These are phyloP conservation scores for Aspidiotus rigidus DNA, from an alignment of 2,888 invertebrate genomes.

Conservation along the genomic window DNA sequence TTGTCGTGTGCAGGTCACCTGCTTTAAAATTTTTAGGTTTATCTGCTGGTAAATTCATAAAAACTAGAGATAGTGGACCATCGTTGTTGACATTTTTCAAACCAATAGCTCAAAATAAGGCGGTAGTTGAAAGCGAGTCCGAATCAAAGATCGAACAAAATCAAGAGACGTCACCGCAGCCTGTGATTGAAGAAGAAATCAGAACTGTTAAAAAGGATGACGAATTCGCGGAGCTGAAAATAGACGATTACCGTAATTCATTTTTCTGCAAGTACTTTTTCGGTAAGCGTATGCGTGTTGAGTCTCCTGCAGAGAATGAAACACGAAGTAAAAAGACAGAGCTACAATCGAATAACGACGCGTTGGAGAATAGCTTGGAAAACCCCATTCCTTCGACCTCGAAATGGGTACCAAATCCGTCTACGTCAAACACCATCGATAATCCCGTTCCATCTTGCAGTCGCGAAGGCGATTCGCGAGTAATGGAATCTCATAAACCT, in stretches of 20 bases:
- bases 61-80: constrained; percentile 35
- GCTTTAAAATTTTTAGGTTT: constrained; percentile 62
- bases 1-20: constrained; percentile 43
- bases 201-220: not conserved
- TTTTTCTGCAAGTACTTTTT: constrained; percentile 12
- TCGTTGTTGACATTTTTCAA: constrained; percentile 49
- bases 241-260: constrained; percentile 6
- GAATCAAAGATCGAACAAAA: not conserved
- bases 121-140: not conserved
- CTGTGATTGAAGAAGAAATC: not conserved
- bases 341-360: not conserved
- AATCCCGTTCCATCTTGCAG: not conserved
- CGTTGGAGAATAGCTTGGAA: not conserved
- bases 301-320: not conserved
- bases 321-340: not conserved
- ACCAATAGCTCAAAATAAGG: not conserved
- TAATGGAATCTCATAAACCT: not conserved
- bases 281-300: not conserved
- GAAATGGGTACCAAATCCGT: not conserved
- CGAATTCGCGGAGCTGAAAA: too few species aligned
- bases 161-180: not conserved
- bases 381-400: not conserved
- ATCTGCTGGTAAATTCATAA: constrained; percentile 69
- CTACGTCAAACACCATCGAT: not conserved
- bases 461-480: not conserved